Evolutionary conservation across 23 tunicate genomes (phyloP).

Genomic region (Clavelina lepadiformis): DNA sequence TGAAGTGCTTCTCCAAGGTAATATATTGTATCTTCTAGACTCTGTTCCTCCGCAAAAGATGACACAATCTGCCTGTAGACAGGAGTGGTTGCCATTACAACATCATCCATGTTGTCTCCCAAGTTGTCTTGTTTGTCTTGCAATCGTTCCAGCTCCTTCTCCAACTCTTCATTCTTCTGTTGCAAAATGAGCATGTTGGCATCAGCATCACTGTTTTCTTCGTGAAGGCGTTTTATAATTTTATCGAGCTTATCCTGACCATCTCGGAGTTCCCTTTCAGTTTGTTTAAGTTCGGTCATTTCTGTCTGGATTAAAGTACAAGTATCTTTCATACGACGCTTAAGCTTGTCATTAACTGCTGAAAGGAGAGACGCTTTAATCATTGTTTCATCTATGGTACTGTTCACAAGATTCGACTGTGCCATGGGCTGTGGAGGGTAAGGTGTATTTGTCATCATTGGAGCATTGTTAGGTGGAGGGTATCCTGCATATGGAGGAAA

Average conservation of each 20-base stretch:
- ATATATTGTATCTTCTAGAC: constrained; percentile 89
- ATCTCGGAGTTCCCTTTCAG: constrained; percentile 53
- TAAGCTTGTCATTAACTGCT: constrained; percentile 78
- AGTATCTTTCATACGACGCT: constrained; percentile 65
- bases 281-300: constrained; percentile 40
- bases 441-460: constrained; percentile 11
- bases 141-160: constrained; percentile 36
- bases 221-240: constrained; percentile 41
- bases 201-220: constrained; percentile 62
- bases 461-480: constrained; percentile 13
- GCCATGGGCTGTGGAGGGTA: constrained; percentile 19
- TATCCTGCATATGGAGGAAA: constrained; percentile 32
- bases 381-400: constrained; percentile 49
- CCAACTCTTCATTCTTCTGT: constrained; percentile 56
- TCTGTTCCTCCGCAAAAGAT: constrained; percentile 89
- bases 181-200: constrained; percentile 31
- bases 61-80: constrained; percentile 80
- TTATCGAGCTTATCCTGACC: constrained; percentile 56
- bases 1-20: constrained; percentile 76
- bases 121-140: constrained; percentile 65
- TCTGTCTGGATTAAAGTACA: constrained; percentile 55
- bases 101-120: constrained; percentile 81
- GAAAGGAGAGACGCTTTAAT: constrained; percentile 62
- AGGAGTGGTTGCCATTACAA: constrained; percentile 85
- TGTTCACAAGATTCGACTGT: background rate